Evolutionary conservation across 1,140 invertebrate genomes (phyloP).

Genomic region (Aculops lycopersici): DNA sequence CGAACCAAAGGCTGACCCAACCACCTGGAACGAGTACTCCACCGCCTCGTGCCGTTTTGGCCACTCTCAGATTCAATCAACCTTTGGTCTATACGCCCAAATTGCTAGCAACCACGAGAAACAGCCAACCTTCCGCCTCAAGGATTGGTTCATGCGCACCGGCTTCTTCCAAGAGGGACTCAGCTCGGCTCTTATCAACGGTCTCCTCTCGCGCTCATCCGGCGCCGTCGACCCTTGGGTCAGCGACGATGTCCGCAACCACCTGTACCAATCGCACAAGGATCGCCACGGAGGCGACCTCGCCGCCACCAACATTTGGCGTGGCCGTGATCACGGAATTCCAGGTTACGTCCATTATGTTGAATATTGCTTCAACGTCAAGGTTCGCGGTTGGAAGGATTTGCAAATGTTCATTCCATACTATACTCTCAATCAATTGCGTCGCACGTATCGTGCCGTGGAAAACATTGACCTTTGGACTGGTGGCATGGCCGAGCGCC

Average conservation of each 20-base stretch:
- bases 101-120: neutral
- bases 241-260: constrained; percentile 32
- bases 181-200: constrained; percentile 1
- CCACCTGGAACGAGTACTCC: constrained; percentile 27
- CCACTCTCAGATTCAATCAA: constrained; percentile 36
- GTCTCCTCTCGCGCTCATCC: neutral
- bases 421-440: constrained; percentile 2
- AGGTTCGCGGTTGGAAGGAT: constrained; percentile 19
- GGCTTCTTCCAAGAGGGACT: constrained; percentile 3
- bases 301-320: constrained; percentile 13
- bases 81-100: constrained; percentile 4
- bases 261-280: constrained; percentile 19
- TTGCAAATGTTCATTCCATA: constrained; percentile 11
- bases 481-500: constrained; percentile 16
- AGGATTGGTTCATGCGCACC: constrained; percentile 7
- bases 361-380: constrained; percentile 40
- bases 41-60: constrained; percentile 55
- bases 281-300: constrained; percentile 10
- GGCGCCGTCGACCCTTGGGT: constrained; percentile 5
- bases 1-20: constrained; percentile 22
- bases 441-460: constrained; percentile 13
- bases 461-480: constrained; percentile 18
- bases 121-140: constrained; percentile 1
- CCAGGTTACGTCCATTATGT: constrained; percentile 19
- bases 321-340: constrained; percentile 24